Base-by-base conservation (phyloP, 2,888 invertebrate species). In the Agrenia bidenticulata region DNA sequence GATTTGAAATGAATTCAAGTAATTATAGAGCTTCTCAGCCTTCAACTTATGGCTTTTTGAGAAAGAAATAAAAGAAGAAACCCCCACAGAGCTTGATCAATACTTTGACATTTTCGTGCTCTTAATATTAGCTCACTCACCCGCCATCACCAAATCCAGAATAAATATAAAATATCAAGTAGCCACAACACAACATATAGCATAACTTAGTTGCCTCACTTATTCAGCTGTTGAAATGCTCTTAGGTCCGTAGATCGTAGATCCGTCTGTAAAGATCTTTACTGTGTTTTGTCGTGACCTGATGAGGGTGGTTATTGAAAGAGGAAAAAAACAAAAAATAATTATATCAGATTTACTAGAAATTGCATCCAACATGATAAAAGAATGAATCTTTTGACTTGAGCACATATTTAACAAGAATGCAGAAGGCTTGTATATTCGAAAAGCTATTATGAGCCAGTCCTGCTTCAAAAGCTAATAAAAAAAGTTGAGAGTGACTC, bases 81-180 rank as follows among this genome's bases (percentile, higher is more conserved):
- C 45, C 45, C 45, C 45, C 45, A 15, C 45, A 45, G 45, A 45
- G 45, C 19, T 45, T 45, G 45, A 45, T 45, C 45, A 45, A 45
- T 45, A 45, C 45, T 45, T 45, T 45, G 45, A 45, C 45, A 45
- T 59, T 63, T 63, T 66, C 66, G 66, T 66, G 66, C 54, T 37
- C 60, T 41, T 45, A 63, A 63, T 66, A 66, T 66, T 66, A 66
- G 56, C 50, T 59, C 63, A 63, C 63, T 63, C 45, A 45, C 45
- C 45, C 9, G 45, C n/a, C 15, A 11, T 39, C 15, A 11, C 15
- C 39, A 11, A 19, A 45, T 17, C 45, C 45, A 17, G 2, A 15
- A 17, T 15, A 9, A 45, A 9, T 15, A 45, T 19, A n/a, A 15
- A 45, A 19, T 19, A 17, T 45, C 19, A 45, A 45, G n/a, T 5